Conservation (phyloP, 2,113 vertebrate species). For the Mustela lutreola region DNA sequence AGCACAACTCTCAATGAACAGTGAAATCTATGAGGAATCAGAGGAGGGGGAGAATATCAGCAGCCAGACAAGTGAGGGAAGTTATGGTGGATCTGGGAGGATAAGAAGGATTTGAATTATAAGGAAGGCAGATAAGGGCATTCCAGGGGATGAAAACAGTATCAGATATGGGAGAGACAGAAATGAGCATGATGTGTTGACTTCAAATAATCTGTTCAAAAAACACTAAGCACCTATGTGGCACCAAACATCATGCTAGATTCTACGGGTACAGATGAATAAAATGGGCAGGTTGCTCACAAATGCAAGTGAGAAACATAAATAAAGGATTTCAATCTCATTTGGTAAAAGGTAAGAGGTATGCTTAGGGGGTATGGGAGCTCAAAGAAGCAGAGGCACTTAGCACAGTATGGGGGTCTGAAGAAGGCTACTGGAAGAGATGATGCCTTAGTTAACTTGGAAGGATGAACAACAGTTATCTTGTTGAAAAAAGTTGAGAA, state of each 20-base stretch:
- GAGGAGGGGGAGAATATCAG: neutral
- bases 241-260: neutral
- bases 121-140: neutral
- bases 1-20: conserved; percentile 13
- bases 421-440: conserved; percentile 22
- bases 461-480: conserved; percentile 53
- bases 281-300: neutral
- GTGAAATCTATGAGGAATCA: conserved; percentile 39
- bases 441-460: conserved; percentile 22
- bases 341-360: conserved; percentile 45
- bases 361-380: neutral
- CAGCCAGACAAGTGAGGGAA: neutral
- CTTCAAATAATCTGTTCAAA: conserved; percentile 46
- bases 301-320: conserved; percentile 28
- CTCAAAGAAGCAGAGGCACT: conserved; percentile 33
- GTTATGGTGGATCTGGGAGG: neutral
- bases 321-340: conserved; percentile 40
- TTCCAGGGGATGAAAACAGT: neutral
- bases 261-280: neutral
- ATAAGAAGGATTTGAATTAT: conserved; percentile 15
- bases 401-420: neutral
- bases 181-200: conserved; percentile 23
- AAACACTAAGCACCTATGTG: conserved; percentile 24
- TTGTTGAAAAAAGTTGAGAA: conserved; percentile 14
- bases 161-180: neutral